phyloP scores from a whole-genome alignment of 2,113 vertebrate species.

The Aythya baeri region DNA sequence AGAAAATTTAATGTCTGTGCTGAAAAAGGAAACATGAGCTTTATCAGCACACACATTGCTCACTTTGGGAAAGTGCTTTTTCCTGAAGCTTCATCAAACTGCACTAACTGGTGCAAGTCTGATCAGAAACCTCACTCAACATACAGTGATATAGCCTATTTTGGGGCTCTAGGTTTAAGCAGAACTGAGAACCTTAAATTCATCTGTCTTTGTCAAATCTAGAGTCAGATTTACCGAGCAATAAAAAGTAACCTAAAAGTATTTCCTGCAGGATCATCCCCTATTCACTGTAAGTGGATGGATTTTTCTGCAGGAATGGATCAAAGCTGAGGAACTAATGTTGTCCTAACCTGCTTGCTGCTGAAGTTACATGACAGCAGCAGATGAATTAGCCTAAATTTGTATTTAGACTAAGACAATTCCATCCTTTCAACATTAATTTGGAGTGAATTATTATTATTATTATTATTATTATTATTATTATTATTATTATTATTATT shows the following conservation, averaged over 20 bases:
- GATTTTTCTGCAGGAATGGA: background rate
- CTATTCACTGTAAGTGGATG: background rate
- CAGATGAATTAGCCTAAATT: background rate
- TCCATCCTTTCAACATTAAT: background rate
- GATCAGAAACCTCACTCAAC: background rate
- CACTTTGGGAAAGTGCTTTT: background rate
- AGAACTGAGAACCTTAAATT: background rate
- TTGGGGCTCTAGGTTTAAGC: background rate
- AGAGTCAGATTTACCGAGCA: background rate
- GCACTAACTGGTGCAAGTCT: background rate
- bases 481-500: no score
- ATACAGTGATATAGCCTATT: background rate
- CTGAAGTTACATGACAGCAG: fast-evolving
- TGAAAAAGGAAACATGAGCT: background rate
- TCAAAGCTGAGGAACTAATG: background rate
- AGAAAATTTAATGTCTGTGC: background rate
- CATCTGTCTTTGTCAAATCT: background rate
- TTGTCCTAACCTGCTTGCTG: background rate
- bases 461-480: no score
- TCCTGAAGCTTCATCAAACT: background rate
- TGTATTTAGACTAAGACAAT: background rate
- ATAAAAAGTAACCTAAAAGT: background rate
- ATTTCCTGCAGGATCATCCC: background rate
- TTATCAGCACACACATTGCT: background rate
- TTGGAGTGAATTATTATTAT: background rate